A percentile compares a stretch with the other conserved stretches of the same genome.
Evolutionary conservation across 2,888 invertebrate species (phyloP).

Genomic region (Liodrosophila aerea): DNA sequence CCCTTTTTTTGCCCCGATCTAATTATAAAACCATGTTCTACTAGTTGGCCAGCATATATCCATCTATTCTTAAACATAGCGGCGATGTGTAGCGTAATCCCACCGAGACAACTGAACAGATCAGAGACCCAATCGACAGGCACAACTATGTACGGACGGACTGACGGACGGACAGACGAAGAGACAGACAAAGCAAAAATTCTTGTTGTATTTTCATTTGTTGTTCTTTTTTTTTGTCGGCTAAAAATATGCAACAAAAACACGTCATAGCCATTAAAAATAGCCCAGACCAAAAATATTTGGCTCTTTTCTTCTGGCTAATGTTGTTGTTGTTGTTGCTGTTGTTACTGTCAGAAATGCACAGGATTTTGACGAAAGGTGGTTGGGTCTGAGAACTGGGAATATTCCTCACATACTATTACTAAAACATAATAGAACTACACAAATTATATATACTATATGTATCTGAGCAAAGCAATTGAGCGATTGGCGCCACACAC

Average conservation of each 20-base stretch:
- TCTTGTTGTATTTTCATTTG: conserved; percentile 7
- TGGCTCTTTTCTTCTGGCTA: conserved; percentile 54
- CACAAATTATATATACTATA: conserved; percentile 37
- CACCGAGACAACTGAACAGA: conserved; percentile 21
- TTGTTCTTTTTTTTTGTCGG: conserved; percentile 6
- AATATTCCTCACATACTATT: too few relatives aligned
- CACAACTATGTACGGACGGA: too few relatives aligned
- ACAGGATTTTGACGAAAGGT: conserved; percentile 62
- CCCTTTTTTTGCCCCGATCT: conserved; percentile 36
- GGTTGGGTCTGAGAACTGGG: conserved; percentile 38
- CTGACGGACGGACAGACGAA: conserved; percentile 6
- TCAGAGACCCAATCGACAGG: conserved; percentile 23
- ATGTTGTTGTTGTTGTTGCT: conserved; percentile 22
- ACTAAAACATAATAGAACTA: too few relatives aligned
- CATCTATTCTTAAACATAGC: conserved; percentile 34
- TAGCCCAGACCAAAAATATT: conserved; percentile 65
- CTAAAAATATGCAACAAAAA: conserved; percentile 76
- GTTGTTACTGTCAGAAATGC: conserved; percentile 59
- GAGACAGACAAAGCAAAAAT: conserved; percentile 19
- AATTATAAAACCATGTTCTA: conserved; percentile 41
- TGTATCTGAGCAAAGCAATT: conserved; percentile 49
- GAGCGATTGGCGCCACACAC: conserved; percentile 67
- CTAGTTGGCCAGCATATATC: neutral
- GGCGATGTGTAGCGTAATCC: conserved; percentile 15
- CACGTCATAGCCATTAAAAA: conserved; percentile 73